Conservation (phyloP, 2,113 vertebrate species). For the Panurus biarmicus region DNA sequence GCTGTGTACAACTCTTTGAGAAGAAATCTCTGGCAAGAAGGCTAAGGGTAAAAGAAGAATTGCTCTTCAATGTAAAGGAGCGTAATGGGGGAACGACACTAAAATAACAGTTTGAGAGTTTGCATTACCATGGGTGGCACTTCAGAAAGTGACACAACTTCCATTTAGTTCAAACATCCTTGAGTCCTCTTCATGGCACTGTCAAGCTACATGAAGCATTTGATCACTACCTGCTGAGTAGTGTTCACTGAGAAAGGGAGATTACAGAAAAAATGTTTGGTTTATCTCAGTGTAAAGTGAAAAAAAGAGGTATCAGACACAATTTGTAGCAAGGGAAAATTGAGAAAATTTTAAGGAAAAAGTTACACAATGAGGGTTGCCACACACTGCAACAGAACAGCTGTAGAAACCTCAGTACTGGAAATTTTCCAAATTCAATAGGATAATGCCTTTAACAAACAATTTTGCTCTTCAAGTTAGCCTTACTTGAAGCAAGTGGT, state of each 20-base stretch:
- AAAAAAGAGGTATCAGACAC: background rate
- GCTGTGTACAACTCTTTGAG: constrained; percentile 40
- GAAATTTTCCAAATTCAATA: background rate
- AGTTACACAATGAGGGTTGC: background rate
- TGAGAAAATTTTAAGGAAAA: background rate
- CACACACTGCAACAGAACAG: background rate
- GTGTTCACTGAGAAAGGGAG: background rate
- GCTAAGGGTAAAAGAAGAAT: constrained; percentile 44
- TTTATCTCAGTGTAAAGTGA: background rate
- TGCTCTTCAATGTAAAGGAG: background rate
- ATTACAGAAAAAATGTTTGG: background rate
- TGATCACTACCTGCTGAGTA: background rate
- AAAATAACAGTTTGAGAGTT: background rate
- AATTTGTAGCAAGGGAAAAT: background rate
- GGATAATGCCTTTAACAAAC: background rate
- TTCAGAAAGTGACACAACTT: background rate
- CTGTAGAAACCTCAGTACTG: background rate
- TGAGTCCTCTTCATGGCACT: background rate
- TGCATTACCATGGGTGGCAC: background rate
- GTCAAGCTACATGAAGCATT: background rate
- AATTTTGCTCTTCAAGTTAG: background rate
- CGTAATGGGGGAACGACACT: background rate
- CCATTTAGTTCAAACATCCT: background rate
- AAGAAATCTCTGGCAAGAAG: constrained; percentile 42
- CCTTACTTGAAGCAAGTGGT: background rate